phyloP scores from a whole-genome alignment of 2,888 invertebrate genomes.

The Terebella lapidaria region DNA sequence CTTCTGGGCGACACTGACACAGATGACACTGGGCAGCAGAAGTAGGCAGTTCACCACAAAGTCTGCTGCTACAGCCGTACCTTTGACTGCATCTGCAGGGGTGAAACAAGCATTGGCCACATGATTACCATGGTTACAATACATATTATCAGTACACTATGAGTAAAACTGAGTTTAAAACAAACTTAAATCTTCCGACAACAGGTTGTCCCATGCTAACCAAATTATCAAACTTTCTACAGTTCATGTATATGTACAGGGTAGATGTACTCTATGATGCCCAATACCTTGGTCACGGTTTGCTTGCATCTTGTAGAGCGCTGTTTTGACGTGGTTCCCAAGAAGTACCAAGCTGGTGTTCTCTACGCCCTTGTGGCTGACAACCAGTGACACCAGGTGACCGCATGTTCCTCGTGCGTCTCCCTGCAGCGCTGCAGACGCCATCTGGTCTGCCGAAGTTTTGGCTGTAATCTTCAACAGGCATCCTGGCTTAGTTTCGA shows the following conservation, averaged over 20 bases:
- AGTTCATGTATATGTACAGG: no score
- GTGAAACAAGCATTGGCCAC: no score
- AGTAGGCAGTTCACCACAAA: conserved; percentile 4
- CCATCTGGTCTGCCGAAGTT: conserved; percentile 35
- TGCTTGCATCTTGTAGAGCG: conserved; percentile 28
- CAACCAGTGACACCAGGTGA: conserved; percentile 45
- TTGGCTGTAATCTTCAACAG: conserved; percentile 37
- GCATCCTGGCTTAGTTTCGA: conserved; percentile 40
- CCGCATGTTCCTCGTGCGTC: conserved; percentile 35
- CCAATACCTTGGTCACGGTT: no score
- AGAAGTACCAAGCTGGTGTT: conserved; percentile 41
- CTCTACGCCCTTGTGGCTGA: conserved; percentile 36
- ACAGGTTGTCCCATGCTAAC: no score
- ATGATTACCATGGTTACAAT: no score
- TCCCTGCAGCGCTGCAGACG: conserved; percentile 24
- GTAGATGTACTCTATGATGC: no score
- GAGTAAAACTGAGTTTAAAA: no score
- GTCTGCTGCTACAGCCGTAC: not conserved
- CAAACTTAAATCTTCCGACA: no score
- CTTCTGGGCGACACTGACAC: not conserved
- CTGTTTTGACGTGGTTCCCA: conserved; percentile 40
- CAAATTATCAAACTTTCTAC: no score
- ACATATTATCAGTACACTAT: no score
- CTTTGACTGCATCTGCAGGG: not conserved
- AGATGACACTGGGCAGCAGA: not conserved